These are phyloP conservation scores for Caerostris darwini DNA, from an alignment of 1,140 invertebrate genomes.

Conservation along the genomic window DNA sequence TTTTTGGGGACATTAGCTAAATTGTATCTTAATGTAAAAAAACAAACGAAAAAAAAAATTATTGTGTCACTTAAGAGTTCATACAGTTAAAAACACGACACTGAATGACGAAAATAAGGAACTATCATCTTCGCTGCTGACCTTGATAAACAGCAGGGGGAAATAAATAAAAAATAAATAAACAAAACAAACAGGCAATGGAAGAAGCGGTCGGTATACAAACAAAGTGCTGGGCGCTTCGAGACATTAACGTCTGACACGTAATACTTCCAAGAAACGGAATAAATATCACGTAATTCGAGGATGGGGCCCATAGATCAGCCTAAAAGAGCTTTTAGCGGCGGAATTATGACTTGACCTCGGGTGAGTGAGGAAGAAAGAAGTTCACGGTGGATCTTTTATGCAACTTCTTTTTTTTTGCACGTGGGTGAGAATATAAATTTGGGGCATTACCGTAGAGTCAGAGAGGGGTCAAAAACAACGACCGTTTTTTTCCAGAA, in stretches of 20 bases:
- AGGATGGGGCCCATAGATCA: conserved; percentile 39
- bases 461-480: conserved; percentile 8
- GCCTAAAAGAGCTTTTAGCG: conserved; percentile 55
- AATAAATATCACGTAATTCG: conserved; percentile 55
- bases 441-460: conserved; percentile 6
- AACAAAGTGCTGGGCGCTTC: background rate
- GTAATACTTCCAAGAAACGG: conserved; percentile 62
- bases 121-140: background rate
- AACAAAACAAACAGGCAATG: conserved; percentile 19
- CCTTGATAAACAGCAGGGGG: background rate
- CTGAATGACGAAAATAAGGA: too few relatives aligned
- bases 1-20: too few relatives aligned
- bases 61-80: too few relatives aligned
- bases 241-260: conserved; percentile 9
- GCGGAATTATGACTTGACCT: conserved; percentile 40
- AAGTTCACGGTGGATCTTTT: background rate
- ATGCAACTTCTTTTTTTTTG: conserved; percentile 5
- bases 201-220: background rate
- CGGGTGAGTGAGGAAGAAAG: background rate
- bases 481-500: conserved; percentile 2
- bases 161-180: background rate
- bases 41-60: too few relatives aligned
- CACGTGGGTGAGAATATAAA: conserved; percentile 60
- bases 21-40: too few relatives aligned
- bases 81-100: too few relatives aligned